Percentiles rank a stretch among this genome's conserved stretches.
Conservation (phyloP, 2,888 invertebrate genomes). For the Buathra laborator region DNA sequence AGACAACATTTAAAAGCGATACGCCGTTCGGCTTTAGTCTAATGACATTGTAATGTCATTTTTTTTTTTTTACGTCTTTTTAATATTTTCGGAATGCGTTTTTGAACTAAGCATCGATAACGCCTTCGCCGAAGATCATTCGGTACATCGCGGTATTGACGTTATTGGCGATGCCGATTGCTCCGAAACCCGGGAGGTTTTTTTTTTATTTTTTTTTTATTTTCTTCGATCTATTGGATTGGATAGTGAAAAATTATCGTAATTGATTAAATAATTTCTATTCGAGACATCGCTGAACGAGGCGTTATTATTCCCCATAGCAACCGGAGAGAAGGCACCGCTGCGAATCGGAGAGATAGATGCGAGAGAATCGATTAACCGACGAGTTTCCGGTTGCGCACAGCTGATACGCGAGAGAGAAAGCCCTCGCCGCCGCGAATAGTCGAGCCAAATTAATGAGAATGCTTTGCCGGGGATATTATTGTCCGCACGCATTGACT, state of each 20-base stretch:
- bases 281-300: neutral
- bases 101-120: too few relatives aligned
- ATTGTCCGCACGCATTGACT: neutral
- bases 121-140: too few relatives aligned
- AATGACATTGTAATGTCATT: too few relatives aligned
- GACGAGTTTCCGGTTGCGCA: conserved; percentile 59
- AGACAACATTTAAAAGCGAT: conserved; percentile 20
- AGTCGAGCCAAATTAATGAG: neutral
- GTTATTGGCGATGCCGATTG: neutral
- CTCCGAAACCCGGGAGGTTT: neutral
- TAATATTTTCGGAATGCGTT: too few relatives aligned
- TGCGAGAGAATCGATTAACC: conserved; percentile 57
- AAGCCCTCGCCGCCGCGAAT: conserved; percentile 12
- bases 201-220: neutral
- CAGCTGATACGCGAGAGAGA: conserved; percentile 34
- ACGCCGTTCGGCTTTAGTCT: too few relatives aligned
- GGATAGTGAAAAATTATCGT: neutral
- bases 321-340: conserved; percentile 46
- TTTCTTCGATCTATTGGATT: neutral
- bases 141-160: neutral
- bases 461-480: neutral
- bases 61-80: too few relatives aligned
- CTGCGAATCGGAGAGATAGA: conserved; percentile 51
- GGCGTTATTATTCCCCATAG: conserved; percentile 37
- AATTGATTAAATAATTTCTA: neutral